phyloP scores from a whole-genome alignment of 1,140 invertebrate species.

The Periplaneta americana region DNA sequence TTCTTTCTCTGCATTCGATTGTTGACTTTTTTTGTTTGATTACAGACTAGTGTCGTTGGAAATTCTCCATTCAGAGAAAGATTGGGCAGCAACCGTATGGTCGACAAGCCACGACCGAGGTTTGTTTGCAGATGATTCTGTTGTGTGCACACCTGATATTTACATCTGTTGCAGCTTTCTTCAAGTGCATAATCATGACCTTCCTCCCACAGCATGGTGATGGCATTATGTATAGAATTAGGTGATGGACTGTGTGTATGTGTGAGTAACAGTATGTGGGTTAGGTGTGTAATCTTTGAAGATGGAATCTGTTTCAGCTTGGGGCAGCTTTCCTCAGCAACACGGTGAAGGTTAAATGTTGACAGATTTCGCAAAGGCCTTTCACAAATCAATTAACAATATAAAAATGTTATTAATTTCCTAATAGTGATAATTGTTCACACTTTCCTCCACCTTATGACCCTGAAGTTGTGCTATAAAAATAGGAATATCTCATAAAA shows the following conservation, averaged over 20 bases:
- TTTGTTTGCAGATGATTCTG: conserved; percentile 27
- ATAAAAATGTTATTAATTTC: background rate
- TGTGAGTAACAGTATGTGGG: background rate
- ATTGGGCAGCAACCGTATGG: conserved; percentile 76
- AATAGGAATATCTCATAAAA: background rate
- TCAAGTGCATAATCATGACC: background rate
- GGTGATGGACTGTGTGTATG: conserved; percentile 13
- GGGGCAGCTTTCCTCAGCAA: background rate
- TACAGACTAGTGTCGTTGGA: conserved; percentile 48
- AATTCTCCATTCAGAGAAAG: conserved; percentile 81
- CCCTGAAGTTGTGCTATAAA: background rate
- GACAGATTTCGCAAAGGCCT: background rate
- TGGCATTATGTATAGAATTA: background rate
- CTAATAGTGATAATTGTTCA: background rate
- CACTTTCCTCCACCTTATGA: background rate
- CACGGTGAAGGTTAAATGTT: background rate
- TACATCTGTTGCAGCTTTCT: background rate
- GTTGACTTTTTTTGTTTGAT: conserved; percentile 28
- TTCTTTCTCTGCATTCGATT: background rate
- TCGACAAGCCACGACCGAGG: conserved; percentile 76
- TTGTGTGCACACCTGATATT: background rate
- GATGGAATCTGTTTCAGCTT: background rate
- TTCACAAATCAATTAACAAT: background rate
- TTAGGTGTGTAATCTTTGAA: no score
- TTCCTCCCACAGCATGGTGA: background rate